These are phyloP conservation scores for Bergia sp. DNA, from an alignment of 92 coral and sea anemone species.

Conservation along the genomic window DNA sequence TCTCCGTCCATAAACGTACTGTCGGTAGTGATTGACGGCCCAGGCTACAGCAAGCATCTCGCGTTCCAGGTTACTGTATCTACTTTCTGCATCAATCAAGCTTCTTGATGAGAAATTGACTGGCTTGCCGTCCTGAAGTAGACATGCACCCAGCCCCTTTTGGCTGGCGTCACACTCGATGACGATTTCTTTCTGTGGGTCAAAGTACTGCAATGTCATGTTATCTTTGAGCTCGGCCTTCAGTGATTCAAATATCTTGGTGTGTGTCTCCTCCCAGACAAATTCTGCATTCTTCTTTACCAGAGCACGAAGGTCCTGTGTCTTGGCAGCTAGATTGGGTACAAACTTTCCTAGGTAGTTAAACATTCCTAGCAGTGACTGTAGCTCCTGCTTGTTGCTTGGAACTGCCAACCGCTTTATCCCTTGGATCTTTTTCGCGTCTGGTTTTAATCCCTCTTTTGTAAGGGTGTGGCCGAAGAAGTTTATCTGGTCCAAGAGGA, in stretches of 20 bases:
- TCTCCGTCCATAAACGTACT: conserved; percentile 69
- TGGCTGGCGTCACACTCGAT: conserved; percentile 69
- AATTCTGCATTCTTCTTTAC: conserved; percentile 69
- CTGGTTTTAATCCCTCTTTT: conserved; percentile 67
- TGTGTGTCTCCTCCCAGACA: conserved; percentile 69
- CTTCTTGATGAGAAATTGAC: conserved; percentile 66
- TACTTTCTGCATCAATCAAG: conserved; percentile 69
- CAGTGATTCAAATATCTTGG: conserved; percentile 74
- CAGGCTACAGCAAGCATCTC: conserved; percentile 76
- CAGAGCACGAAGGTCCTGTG: conserved; percentile 70
- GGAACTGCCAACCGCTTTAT: conserved; percentile 69
- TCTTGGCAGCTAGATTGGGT: conserved; percentile 72
- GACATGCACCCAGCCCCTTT: conserved; percentile 69
- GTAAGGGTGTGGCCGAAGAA: conserved; percentile 71
- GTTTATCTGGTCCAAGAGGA: conserved; percentile 65
- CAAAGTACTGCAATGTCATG: conserved; percentile 64
- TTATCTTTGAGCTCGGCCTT: conserved; percentile 71
- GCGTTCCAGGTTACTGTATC: conserved; percentile 67
- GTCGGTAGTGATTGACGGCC: conserved; percentile 75
- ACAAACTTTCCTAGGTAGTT: conserved; percentile 66
- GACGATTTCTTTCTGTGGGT: conserved; percentile 65
- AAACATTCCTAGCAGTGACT: conserved; percentile 65
- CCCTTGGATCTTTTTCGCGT: conserved; percentile 69
- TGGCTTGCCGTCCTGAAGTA: conserved; percentile 67
- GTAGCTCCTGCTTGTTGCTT: conserved; percentile 71